phyloP scores from a whole-genome alignment of 2,797 vertebrate genomes.

The Sebastes trivittatus region DNA sequence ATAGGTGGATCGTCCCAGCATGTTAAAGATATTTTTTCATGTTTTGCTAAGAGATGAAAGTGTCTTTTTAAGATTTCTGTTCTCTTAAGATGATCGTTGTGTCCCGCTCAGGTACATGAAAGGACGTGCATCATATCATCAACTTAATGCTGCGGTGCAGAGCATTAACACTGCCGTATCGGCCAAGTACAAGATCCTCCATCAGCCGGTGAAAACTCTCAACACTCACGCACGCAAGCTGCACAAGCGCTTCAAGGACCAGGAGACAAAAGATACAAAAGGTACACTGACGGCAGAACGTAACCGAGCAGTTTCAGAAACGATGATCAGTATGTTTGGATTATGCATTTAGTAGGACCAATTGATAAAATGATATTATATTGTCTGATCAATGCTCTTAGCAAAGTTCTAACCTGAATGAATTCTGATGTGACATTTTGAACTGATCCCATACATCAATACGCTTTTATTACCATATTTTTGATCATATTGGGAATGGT shows the following conservation, averaged over 20 bases:
- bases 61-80: background rate
- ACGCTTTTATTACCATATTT: background rate
- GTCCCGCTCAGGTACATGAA: slow-evolving; percentile 88
- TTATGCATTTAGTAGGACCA: background rate
- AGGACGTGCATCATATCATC: slow-evolving; percentile 85
- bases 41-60: no score
- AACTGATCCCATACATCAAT: background rate
- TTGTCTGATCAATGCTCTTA: background rate
- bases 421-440: background rate
- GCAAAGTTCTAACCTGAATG: background rate
- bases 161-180: slow-evolving; percentile 85
- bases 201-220: slow-evolving; percentile 80
- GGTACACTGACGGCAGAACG: slow-evolving; percentile 71
- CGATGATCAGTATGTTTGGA: background rate
- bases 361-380: background rate
- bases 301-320: background rate
- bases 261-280: slow-evolving; percentile 90
- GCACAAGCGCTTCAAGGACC: slow-evolving; percentile 85
- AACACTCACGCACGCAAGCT: slow-evolving; percentile 78
- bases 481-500: background rate
- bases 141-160: slow-evolving; percentile 86
- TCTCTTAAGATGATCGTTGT: background rate
- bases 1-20: no score
- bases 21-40: no score
- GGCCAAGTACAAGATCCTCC: slow-evolving; percentile 89